Percentiles rank a stretch among this genome's conserved stretches.
Conservation (phyloP, 1,140 invertebrate genomes). For the Muscidifurax raptorellus region DNA sequence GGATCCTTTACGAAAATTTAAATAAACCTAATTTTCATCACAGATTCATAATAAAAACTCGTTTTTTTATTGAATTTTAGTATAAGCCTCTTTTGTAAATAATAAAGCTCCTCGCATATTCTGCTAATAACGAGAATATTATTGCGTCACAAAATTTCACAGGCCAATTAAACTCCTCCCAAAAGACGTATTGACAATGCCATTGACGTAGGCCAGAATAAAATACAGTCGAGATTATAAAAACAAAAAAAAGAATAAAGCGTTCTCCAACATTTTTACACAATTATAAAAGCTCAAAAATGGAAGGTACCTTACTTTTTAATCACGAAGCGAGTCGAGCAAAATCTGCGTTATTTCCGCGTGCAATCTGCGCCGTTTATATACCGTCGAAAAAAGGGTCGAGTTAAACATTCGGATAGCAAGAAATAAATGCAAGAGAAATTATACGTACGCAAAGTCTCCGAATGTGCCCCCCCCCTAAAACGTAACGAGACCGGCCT, state of each 20-base stretch:
- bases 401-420: neutral
- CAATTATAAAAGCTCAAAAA: neutral
- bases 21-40: too few relatives aligned
- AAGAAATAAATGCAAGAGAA: neutral
- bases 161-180: too few relatives aligned
- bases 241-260: neutral
- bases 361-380: neutral
- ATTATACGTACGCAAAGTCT: neutral
- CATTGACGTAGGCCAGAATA: neutral
- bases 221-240: neutral
- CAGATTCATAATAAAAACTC: too few relatives aligned
- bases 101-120: too few relatives aligned
- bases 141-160: too few relatives aligned
- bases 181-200: too few relatives aligned
- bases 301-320: neutral
- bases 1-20: too few relatives aligned
- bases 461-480: neutral
- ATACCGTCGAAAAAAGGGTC: neutral
- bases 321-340: neutral
- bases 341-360: neutral
- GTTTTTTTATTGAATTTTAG: too few relatives aligned
- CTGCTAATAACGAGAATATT: too few relatives aligned
- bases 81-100: too few relatives aligned
- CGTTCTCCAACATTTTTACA: neutral
- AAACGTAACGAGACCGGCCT: neutral